Evolutionary conservation across 2,888 invertebrate genomes (phyloP), one percentile per base, ranked within the genome.

Genomic region (Operophtera brumata): DNA sequence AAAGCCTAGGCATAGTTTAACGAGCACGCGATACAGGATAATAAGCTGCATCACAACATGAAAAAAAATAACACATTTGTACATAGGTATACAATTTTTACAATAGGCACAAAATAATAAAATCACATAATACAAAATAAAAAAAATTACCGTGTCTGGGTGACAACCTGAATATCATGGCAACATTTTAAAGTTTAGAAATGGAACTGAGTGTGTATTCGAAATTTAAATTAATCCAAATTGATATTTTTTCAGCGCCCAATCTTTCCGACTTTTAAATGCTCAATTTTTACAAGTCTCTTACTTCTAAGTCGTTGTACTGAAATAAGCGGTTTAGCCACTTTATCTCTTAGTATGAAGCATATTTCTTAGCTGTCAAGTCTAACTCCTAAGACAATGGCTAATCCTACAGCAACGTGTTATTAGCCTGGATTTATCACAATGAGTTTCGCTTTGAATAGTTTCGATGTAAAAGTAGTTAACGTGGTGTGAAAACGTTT

Each of bases 301-400:
- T 3, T 20, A 20, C 20, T 20, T 20, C 20, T 9, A 10, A 25
- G 30, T 30, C n/a, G 4, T 41, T 41, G 20, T 30, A 37, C 30
- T 50, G 37, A 48, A 50, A 50, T 37, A 12, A 10, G 37, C 57
- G 64, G 59, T 64, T 69, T 65, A 65, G 67, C 60, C 59, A 68
- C 64, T 66, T 65, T 59, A 58, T 65, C 64, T 62, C 68, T 70
- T 61, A 74, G 68, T 71, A 72, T 71, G 64, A 66, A 71, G 62
- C 62, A 73, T 77, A 76, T 73, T 72, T 80, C 77, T 77, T 77
- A 61, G 63, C 68, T 62, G 68, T 67, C 65, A 54, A 64, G 58
- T 62, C 57, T 59, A 20, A 20, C 20, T 20, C 20, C 20, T 20
- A 71, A 77, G 78, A 86, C 85, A 86, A 85, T 84, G 66, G 81